Base-by-base conservation (phyloP, 2,113 vertebrate genomes). In the Crotalus horridus region DNA sequence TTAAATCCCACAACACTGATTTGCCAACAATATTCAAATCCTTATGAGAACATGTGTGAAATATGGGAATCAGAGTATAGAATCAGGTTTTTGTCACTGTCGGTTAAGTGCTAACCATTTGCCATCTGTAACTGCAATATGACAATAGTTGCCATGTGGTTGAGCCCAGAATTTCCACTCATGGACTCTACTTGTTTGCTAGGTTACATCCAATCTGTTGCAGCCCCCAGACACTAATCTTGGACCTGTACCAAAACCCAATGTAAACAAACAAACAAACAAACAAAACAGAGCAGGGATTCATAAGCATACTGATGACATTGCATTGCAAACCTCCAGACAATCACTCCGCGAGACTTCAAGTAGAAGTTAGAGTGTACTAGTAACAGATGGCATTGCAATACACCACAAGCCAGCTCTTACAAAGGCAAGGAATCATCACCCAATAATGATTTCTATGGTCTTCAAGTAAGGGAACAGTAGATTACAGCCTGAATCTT, bases 291-390 rank as follows among this genome's bases (percentile, higher is more conserved):
- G 51, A 88, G 51, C n/a, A 55, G 51, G 43, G 61, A 89, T 53
- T 92, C 46, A 89, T 81, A 61, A 74, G 91, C 33, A 89, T 89
- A 46, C 20, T 89, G 87, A 74, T 89, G 88, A 90, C 56, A 90
- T 39, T 86, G 46, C 74, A 26, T 33, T 20, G n/a, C 74, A 93
- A 61, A 93, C 61, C 74, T 20, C 89, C 24, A 64, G 74, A 64
- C 46, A 81, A 56, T 92, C 33, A 81, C 87, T 54, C 17, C 10
- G n/a, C n/a, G n/a, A 61, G 46, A 61, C 74, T 93, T 90, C 92
- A 61, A 43, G 39, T 48, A 59, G 90, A 86, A 59, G 54, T 86
- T 86, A 74, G 39, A 69, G 24, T 10, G 17, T 81, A 85, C 26
- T 26, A 89, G 29, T 89, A 54, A 59, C 53, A 92, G 64, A 92